Percentiles rank a stretch among this genome's conserved stretches.
These are phyloP conservation scores for Tichodroma muraria DNA, from an alignment of 2,113 vertebrate species.

Conservation along the genomic window DNA sequence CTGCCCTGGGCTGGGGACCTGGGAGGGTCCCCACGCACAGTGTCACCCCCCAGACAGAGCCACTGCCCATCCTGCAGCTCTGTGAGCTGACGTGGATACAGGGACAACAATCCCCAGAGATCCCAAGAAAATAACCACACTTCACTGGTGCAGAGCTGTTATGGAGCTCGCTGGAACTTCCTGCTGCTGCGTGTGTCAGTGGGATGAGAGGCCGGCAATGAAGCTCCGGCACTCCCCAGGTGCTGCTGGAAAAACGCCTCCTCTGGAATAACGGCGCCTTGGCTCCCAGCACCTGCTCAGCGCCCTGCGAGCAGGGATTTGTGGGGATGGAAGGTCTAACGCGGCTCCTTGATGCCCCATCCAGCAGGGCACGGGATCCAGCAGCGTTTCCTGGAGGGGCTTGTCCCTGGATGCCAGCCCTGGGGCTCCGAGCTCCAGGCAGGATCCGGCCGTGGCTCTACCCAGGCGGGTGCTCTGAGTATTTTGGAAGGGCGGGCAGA, in stretches of 20 bases:
- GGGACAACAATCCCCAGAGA: not conserved
- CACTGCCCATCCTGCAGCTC: not conserved
- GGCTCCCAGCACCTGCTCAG: not conserved
- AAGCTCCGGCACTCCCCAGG: not conserved
- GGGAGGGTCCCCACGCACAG: rapidly evolving
- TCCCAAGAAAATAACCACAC: not conserved
- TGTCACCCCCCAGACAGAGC: not conserved
- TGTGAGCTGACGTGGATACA: rapidly evolving
- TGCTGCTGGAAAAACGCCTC: not conserved
- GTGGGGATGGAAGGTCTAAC: rapidly evolving
- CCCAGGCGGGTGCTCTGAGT: not conserved
- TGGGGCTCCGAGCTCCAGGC: rapidly evolving
- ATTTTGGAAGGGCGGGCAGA: not conserved
- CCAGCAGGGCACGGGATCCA: not conserved
- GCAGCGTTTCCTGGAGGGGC: not conserved
- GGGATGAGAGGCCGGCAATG: not conserved
- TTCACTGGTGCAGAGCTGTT: not conserved
- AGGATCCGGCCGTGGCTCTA: rapidly evolving
- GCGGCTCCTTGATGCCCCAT: rapidly evolving
- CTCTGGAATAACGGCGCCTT: not conserved
- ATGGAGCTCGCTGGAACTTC: not conserved
- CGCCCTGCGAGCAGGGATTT: not conserved
- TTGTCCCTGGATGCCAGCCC: rapidly evolving
- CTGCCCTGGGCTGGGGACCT: not conserved
- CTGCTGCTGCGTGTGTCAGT: not conserved